These are phyloP conservation scores for Cyanocitta stelleri DNA, from an alignment of 2,113 vertebrate genomes.

Conservation along the genomic window DNA sequence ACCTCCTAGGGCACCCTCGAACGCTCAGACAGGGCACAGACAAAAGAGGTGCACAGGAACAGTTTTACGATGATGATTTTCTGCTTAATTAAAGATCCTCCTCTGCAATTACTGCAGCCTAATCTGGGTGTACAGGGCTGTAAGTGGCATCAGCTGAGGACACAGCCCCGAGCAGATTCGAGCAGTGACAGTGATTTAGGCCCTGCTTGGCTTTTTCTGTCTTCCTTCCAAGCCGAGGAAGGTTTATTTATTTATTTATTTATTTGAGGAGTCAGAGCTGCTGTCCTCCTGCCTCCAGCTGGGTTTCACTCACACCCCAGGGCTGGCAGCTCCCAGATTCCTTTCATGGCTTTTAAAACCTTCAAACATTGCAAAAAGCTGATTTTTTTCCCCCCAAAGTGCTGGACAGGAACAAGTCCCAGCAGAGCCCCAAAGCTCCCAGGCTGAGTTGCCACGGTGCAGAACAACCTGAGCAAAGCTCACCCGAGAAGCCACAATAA, in stretches of 20 bases:
- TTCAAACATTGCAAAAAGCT: neutral
- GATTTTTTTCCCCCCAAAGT: neutral
- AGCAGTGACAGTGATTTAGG: neutral
- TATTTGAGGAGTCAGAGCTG: neutral
- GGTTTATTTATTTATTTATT: neutral
- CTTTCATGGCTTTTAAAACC: neutral
- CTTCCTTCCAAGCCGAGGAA: neutral
- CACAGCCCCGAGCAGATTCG: neutral
- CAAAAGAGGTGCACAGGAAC: neutral
- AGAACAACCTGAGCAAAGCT: neutral
- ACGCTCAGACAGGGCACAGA: neutral
- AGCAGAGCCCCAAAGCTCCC: neutral
- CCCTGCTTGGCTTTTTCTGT: neutral
- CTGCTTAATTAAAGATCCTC: slow-evolving; percentile 45
- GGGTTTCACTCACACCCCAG: neutral
- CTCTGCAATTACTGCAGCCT: slow-evolving; percentile 22
- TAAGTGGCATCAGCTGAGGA: neutral
- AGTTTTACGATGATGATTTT: neutral
- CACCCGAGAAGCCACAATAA: neutral
- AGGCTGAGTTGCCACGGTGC: fast-evolving
- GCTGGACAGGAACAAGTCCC: neutral
- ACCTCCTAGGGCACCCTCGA: neutral
- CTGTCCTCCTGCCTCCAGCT: neutral
- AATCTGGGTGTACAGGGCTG: neutral
- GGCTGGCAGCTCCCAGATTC: neutral